These are phyloP conservation scores for Oryctolagus cuniculus DNA, from an alignment of 2,113 vertebrate species.

Conservation along the genomic window DNA sequence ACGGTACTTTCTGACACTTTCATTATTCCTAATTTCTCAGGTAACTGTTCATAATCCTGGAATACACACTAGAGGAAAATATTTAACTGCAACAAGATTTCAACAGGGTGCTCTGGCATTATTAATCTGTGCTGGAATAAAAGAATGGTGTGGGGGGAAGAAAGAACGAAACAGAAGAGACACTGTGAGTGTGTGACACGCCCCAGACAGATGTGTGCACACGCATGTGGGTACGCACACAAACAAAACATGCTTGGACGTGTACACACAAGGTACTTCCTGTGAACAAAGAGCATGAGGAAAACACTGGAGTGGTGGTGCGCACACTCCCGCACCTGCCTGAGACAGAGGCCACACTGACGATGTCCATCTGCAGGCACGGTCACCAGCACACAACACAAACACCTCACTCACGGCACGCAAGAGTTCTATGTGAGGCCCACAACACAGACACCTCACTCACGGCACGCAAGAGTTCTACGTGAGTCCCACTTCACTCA, in stretches of 20 bases:
- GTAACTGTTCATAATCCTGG: neutral
- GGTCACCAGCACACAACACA: neutral
- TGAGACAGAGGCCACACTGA: no score
- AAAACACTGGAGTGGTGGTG: neutral
- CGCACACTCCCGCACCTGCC: no score
- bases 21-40: neutral
- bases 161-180: neutral
- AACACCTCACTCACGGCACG: neutral
- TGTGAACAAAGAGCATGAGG: neutral
- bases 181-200: accelerated
- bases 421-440: accelerated
- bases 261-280: neutral
- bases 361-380: no score
- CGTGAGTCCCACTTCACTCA: neutral
- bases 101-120: neutral
- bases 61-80: neutral
- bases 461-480: neutral
- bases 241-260: neutral
- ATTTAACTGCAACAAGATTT: no score
- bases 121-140: neutral
- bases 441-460: neutral
- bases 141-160: neutral
- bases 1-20: neutral
- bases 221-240: no score
- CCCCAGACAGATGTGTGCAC: neutral